Evolutionary conservation across 2,797 vertebrate species (phyloP), one percentile per base, ranked within the genome.

Genomic region (Clarias fuscus): DNA sequence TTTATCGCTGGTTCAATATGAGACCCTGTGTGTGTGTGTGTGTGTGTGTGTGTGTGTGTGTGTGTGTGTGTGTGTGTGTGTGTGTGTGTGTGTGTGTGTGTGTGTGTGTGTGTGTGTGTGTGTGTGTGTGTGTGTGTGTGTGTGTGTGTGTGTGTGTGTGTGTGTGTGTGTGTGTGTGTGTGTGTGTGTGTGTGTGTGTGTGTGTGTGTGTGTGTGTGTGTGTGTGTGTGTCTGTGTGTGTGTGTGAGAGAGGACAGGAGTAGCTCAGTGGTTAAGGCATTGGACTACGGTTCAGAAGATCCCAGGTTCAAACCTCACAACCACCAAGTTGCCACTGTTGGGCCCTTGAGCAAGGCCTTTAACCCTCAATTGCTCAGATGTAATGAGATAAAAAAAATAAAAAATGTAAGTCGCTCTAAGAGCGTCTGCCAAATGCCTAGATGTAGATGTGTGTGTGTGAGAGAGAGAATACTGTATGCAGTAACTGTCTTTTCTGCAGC

Each of bases 401-500:
- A n/a, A n/a, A n/a, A n/a, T n/a, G n/a, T n/a, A n/a, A n/a, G n/a
- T n/a, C n/a, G n/a, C n/a, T n/a, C n/a, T n/a, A n/a, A n/a, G n/a
- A n/a, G n/a, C n/a, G n/a, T n/a, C n/a, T n/a, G n/a, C n/a, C n/a
- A n/a, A n/a, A n/a, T n/a, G n/a, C n/a, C n/a, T n/a, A n/a, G n/a
- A n/a, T n/a, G n/a, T n/a, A n/a, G n/a, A n/a, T n/a, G n/a, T 30
- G 27, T 22, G 76, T 37, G 58, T 7, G 58, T 20, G 40, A 56
- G 64, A 68, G 43, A 56, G 18, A 58, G 43, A 70, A 48, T 11
- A 58, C 80, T 82, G 80, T 82, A 82, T 67, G 17, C 2, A 30
- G 64, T 30, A 82, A 82, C 22, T 85, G 73, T 78, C 84, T 64
- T 64, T 77, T 68, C 62, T 67, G 48, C 40, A 79, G 75, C 64